Percentiles rank a stretch among this genome's conserved stretches.
Conservation (phyloP, 2,797 vertebrate genomes). For the Arctocebus calabarensis region DNA sequence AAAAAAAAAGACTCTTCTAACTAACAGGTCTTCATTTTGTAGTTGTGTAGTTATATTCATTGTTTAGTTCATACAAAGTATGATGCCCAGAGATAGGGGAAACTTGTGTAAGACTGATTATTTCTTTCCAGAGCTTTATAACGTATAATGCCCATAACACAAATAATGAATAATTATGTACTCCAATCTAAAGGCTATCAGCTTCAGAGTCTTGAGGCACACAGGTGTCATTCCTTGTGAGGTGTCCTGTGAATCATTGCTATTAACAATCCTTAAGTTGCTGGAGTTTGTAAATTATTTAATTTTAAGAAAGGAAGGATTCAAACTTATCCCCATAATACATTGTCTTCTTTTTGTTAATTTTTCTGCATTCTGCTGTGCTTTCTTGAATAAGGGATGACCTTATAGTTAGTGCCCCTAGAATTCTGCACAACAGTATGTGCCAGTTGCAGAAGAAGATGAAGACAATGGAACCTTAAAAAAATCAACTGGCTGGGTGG, state of each 20-base stretch:
- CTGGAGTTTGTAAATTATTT: not conserved
- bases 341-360: not conserved
- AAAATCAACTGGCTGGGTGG: not conserved
- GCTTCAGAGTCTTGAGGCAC: not conserved
- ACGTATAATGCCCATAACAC: not conserved
- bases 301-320: not conserved
- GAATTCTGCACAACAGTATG: not conserved
- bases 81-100: not conserved
- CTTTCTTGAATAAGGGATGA: not conserved
- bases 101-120: not conserved
- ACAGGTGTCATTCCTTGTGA: not conserved
- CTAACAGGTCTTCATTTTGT: not conserved
- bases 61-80: not conserved
- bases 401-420: not conserved
- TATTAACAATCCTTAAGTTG: not conserved
- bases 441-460: not conserved
- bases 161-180: not conserved
- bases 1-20: not conserved
- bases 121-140: not conserved
- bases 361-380: not conserved
- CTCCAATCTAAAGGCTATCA: not conserved
- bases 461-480: not conserved
- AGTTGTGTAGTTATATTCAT: too few relatives aligned
- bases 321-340: not conserved
- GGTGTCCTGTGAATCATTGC: too few relatives aligned